phyloP scores from a whole-genome alignment of 2,113 vertebrate species.

The Passer domesticus region DNA sequence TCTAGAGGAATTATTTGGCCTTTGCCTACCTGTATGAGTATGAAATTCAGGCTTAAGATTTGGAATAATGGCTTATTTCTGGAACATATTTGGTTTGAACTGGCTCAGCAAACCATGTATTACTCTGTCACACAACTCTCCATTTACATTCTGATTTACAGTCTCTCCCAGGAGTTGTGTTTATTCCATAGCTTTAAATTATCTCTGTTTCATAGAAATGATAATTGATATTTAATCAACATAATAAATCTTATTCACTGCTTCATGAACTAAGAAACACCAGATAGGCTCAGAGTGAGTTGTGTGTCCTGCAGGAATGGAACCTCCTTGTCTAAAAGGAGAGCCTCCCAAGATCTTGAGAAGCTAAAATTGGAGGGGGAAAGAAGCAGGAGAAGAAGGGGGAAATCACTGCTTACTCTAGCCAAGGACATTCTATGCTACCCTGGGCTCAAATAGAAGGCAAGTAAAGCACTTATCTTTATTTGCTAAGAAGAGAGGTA shows the following conservation, averaged over 20 bases:
- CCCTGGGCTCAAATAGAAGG: not conserved
- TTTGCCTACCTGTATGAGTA: not conserved
- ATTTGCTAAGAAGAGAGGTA: not conserved
- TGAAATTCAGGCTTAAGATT: not conserved
- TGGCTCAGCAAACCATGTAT: not conserved
- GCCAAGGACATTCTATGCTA: not conserved
- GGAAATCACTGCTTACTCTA: not conserved
- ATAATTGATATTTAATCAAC: not conserved
- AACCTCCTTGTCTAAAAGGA: not conserved
- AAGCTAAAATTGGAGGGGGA: not conserved
- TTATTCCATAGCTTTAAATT: not conserved
- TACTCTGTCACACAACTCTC: not conserved
- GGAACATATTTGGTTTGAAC: not conserved
- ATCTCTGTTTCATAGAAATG: not conserved
- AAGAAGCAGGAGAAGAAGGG: not conserved
- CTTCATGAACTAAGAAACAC: not conserved
- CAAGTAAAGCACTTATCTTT: not conserved
- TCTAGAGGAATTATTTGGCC: not conserved
- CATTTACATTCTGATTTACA: not conserved
- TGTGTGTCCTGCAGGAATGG: not conserved
- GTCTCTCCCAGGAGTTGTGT: not conserved
- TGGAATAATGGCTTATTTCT: not conserved
- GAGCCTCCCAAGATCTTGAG: not conserved
- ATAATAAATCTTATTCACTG: not conserved
- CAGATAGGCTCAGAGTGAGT: not conserved